phyloP scores from a whole-genome alignment of 2,888 invertebrate species.

The Apomyelois bistriatella region DNA sequence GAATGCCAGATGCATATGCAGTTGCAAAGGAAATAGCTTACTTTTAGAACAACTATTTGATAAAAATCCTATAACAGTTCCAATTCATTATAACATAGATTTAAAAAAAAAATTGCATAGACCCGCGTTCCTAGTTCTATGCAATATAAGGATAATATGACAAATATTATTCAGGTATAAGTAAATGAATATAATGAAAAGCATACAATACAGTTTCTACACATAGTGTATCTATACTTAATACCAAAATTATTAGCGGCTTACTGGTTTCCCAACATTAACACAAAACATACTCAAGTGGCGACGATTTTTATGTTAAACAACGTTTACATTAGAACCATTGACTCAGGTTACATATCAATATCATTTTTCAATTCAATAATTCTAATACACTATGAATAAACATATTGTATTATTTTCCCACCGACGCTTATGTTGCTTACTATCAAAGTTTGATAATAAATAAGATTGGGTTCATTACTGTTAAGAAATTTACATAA shows the following conservation, averaged over 20 bases:
- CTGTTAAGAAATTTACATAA: slow-evolving; percentile 46
- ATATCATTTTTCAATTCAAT: slow-evolving; percentile 16
- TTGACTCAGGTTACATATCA: slow-evolving; percentile 13
- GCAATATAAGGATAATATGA: too few species aligned
- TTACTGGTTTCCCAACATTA: not conserved
- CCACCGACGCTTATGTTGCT: slow-evolving; percentile 52
- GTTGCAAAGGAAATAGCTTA: not conserved
- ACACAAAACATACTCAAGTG: not conserved
- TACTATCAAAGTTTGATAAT: slow-evolving; percentile 42
- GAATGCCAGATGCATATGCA: slow-evolving; percentile 33
- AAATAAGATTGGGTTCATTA: slow-evolving; percentile 58
- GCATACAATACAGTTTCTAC: too few species aligned
- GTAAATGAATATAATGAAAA: too few species aligned
- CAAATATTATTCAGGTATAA: too few species aligned
- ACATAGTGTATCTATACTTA: too few species aligned
- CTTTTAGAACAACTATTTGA: not conserved
- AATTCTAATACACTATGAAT: slow-evolving; percentile 27
- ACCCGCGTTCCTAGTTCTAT: too few species aligned
- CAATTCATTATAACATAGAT: not conserved
- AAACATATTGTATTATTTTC: slow-evolving; percentile 43
- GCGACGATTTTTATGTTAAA: slow-evolving; percentile 13
- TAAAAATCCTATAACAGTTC: not conserved
- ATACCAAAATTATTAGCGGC: too few species aligned
- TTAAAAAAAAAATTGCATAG: too few species aligned
- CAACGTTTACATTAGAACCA: not conserved